Conservation (phyloP, 2,113 vertebrate species). For the Solea senegalensis region DNA sequence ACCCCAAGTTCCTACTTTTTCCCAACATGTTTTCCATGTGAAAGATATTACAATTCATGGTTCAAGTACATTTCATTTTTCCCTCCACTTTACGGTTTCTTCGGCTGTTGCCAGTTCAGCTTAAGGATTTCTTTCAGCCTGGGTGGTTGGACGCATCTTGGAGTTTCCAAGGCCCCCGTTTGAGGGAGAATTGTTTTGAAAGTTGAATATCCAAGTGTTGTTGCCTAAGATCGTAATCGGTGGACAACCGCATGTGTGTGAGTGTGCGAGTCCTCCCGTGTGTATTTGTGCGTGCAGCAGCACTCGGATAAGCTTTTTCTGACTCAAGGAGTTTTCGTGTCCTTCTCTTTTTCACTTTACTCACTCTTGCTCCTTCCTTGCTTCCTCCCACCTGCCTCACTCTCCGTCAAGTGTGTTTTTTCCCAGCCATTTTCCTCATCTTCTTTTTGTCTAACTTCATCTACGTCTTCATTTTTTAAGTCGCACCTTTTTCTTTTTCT, state of each 20-base stretch:
- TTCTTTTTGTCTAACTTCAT: conserved; percentile 49
- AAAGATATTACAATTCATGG: not conserved
- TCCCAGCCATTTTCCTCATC: not conserved
- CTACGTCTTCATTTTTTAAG: conserved; percentile 31
- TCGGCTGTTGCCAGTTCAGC: not conserved
- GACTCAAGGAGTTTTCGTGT: not conserved
- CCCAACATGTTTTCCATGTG: too few species aligned
- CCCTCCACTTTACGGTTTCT: not conserved
- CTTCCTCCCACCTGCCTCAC: conserved; percentile 5
- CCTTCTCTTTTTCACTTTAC: not conserved
- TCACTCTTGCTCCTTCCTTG: conserved; percentile 17
- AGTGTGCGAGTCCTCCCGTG: not conserved
- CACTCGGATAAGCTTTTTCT: not conserved
- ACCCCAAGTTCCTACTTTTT: too few species aligned
- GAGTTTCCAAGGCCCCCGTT: conserved; percentile 25
- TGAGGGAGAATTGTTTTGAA: conserved; percentile 33
- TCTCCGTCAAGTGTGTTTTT: not conserved
- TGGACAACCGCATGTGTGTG: conserved; percentile 49
- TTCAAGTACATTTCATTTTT: not conserved
- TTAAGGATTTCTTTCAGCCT: conserved; percentile 20
- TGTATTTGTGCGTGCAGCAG: conserved; percentile 1
- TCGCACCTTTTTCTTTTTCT: not conserved
- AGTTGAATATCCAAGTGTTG: conserved; percentile 52
- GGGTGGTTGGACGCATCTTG: conserved; percentile 25
- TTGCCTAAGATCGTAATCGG: conserved; percentile 51